phyloP scores from a whole-genome alignment of 2,797 vertebrate species.

The Manis javanica region DNA sequence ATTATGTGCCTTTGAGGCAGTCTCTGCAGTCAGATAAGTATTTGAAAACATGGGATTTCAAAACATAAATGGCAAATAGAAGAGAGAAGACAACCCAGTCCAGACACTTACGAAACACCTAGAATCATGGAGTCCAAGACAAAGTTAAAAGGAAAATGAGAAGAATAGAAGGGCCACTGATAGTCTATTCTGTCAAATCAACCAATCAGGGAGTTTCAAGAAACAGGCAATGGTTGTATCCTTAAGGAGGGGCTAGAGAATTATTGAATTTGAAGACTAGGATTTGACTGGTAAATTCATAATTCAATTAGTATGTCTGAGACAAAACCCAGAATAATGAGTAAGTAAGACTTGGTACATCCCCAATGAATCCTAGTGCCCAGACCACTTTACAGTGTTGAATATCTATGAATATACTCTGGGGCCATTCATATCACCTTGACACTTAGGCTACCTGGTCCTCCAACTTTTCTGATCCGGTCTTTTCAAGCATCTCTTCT shows the following conservation, averaged over 20 bases:
- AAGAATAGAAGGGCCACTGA: not conserved
- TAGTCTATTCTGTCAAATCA: not conserved
- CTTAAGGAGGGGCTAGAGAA: not conserved
- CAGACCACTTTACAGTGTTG: not conserved
- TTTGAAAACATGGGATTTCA: not conserved
- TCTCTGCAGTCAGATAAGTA: not conserved
- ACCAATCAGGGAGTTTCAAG: not conserved
- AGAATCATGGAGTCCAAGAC: not conserved
- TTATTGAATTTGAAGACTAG: not conserved
- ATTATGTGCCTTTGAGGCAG: not conserved
- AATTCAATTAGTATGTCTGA: not conserved
- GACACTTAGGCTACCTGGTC: fast-evolving
- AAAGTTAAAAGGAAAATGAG: slow-evolving; percentile 11
- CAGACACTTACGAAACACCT: not conserved
- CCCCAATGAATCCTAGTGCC: not conserved
- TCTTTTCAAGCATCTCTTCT: not conserved
- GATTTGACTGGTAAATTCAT: not conserved
- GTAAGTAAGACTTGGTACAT: not conserved
- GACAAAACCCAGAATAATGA: not conserved
- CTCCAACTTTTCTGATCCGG: not conserved
- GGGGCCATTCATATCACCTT: not conserved
- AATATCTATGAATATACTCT: not conserved
- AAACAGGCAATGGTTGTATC: not conserved
- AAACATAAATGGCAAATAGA: not conserved
- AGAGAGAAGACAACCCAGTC: not conserved